Percentiles rank a stretch among this genome's conserved stretches.
Evolutionary conservation across 2,888 invertebrate species (phyloP).

Genomic region (Xestia xanthographa): DNA sequence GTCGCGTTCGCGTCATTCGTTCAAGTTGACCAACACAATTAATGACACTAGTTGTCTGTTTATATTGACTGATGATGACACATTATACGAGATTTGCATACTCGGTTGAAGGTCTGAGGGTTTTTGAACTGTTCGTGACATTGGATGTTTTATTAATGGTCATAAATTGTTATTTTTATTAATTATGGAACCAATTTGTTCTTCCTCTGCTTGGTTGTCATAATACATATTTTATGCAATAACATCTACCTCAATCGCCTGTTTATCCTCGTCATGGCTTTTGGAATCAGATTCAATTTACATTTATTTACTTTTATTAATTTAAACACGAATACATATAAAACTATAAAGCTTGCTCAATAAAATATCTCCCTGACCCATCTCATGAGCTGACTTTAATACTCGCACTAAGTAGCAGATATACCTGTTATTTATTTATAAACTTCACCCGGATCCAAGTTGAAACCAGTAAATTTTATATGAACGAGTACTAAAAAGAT

Average conservation of each 20-base stretch:
- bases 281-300: background rate
- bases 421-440: constrained; percentile 57
- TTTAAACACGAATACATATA: background rate
- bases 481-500: constrained; percentile 26
- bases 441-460: constrained; percentile 35
- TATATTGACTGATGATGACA: constrained; percentile 56
- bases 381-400: constrained; percentile 43
- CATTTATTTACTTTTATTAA: constrained; percentile 6
- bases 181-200: constrained; percentile 12
- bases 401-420: constrained; percentile 18
- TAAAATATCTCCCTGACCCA: constrained; percentile 17
- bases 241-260: background rate
- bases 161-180: constrained; percentile 32
- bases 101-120: constrained; percentile 58
- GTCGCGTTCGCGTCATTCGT: constrained; percentile 41
- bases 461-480: constrained; percentile 20
- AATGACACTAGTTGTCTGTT: constrained; percentile 53
- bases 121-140: constrained; percentile 52
- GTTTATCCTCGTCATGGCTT: constrained; percentile 5
- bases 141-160: constrained; percentile 7
- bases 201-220: background rate
- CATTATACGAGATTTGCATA: constrained; percentile 47
- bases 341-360: constrained; percentile 20
- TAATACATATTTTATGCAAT: too few species aligned
- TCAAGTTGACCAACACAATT: constrained; percentile 43